Percentiles rank a stretch among this genome's conserved stretches.
Evolutionary conservation across 2,797 vertebrate genomes (phyloP).

Genomic region (Pseudochirops cupreus): DNA sequence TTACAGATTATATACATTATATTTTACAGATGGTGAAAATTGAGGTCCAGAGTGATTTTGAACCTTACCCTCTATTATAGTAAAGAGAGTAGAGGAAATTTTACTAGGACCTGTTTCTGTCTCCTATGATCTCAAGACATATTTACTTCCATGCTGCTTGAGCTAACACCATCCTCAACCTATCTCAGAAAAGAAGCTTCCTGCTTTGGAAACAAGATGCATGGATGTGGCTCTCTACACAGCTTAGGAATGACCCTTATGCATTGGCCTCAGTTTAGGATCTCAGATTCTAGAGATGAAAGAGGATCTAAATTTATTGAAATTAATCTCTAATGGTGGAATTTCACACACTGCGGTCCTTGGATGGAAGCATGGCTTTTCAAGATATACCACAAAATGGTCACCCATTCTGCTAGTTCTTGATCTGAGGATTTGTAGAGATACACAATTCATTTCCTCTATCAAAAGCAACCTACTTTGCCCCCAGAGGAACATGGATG

Average conservation of each 20-base stretch:
- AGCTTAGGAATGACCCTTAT: neutral
- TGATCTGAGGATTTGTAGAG: neutral
- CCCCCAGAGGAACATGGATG: neutral
- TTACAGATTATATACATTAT: neutral
- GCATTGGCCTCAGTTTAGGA: neutral
- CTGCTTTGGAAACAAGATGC: neutral
- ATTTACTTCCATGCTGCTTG: neutral
- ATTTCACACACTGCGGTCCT: neutral
- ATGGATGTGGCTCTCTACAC: neutral
- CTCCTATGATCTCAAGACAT: neutral
- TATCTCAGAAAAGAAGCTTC: neutral
- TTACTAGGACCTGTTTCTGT: constrained; percentile 1
- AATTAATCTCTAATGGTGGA: neutral
- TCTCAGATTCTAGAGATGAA: neutral
- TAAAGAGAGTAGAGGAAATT: neutral
- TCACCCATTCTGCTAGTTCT: neutral
- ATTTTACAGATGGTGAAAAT: neutral
- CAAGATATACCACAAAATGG: neutral
- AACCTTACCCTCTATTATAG: neutral
- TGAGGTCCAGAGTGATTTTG: neutral
- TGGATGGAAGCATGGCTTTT: neutral
- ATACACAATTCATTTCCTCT: neutral
- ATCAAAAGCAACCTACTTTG: neutral
- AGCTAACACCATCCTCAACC: neutral
- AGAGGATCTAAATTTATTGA: neutral